phyloP scores from a whole-genome alignment of 1,140 invertebrate genomes.

The Tetragonula clypearis region DNA sequence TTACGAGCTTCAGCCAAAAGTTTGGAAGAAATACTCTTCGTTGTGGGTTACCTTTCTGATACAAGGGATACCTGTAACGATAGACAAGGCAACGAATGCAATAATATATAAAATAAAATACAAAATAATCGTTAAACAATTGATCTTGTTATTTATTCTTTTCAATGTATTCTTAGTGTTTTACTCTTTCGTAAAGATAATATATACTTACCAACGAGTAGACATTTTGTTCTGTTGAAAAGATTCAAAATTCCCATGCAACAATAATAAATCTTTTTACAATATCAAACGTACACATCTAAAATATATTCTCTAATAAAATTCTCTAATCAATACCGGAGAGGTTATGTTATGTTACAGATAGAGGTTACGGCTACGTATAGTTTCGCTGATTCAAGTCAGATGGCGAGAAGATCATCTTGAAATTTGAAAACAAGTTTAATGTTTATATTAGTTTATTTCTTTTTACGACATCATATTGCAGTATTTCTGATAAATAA shows the following conservation, averaged over 20 bases:
- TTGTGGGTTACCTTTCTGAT: conserved; percentile 94
- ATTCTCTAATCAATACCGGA: not conserved
- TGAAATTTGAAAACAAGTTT: not conserved
- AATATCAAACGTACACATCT: not conserved
- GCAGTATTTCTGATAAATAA: not conserved
- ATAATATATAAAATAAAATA: not conserved
- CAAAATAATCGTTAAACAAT: not conserved
- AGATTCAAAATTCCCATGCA: not conserved
- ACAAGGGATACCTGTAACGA: conserved; percentile 89
- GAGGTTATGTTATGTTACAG: not conserved
- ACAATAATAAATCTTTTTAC: not conserved
- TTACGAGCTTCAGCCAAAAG: conserved; percentile 96
- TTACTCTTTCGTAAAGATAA: not conserved
- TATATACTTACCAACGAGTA: conserved; percentile 52
- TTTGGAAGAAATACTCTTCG: conserved; percentile 94
- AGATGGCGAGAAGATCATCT: not conserved
- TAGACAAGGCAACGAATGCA: not conserved
- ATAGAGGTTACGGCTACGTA: not conserved
- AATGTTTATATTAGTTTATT: not conserved
- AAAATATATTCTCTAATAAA: not conserved
- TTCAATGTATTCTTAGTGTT: not conserved
- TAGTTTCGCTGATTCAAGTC: not conserved
- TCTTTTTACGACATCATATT: not conserved
- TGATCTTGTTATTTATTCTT: not conserved
- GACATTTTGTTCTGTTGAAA: conserved; percentile 49